These are phyloP conservation scores for Hedya salicella DNA, from an alignment of 2,888 invertebrate genomes.

Conservation along the genomic window DNA sequence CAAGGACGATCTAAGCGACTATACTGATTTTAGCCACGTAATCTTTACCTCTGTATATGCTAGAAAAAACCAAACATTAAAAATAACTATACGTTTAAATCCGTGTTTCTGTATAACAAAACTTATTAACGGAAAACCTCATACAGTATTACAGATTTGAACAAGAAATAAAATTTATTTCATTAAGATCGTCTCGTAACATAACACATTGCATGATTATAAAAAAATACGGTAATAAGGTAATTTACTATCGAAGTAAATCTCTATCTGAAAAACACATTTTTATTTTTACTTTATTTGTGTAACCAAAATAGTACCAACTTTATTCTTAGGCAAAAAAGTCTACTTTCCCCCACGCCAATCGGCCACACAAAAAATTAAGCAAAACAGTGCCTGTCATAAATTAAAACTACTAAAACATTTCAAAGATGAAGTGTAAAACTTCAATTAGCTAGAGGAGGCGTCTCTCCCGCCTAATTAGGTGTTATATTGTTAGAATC, in stretches of 20 bases:
- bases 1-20: not conserved
- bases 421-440: slow-evolving; percentile 35
- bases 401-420: slow-evolving; percentile 23
- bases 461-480: slow-evolving; percentile 35
- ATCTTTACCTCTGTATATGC: no score
- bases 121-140: no score
- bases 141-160: no score
- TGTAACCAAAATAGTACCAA: not conserved
- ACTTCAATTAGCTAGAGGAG: slow-evolving; percentile 45
- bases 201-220: no score
- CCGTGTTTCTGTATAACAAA: no score
- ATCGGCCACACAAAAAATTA: not conserved
- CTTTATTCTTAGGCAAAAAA: not conserved
- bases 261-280: not conserved
- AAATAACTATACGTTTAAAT: no score
- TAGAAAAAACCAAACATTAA: no score
- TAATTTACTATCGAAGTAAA: not conserved
- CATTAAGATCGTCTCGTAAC: no score
- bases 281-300: no score
- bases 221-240: no score
- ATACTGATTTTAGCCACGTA: no score
- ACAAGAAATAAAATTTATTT: no score
- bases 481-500: slow-evolving; percentile 32
- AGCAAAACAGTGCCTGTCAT: not conserved
- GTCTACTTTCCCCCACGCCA: not conserved